These are phyloP conservation scores for Smithornis capensis DNA, from an alignment of 2,113 vertebrate species.

Conservation along the genomic window DNA sequence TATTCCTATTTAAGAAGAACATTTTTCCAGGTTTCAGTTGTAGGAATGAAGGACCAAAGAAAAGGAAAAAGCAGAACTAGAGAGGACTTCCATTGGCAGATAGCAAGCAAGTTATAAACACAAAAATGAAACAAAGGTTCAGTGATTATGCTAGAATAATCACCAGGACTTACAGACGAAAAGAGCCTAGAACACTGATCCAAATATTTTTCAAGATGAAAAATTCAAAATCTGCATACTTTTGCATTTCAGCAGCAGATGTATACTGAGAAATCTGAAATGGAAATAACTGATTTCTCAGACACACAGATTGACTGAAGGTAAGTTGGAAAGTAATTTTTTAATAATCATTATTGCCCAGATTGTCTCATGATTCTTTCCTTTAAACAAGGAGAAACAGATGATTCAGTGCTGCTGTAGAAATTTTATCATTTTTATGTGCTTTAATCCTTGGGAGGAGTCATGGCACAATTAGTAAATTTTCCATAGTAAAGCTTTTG, in stretches of 20 bases:
- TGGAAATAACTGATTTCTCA: background rate
- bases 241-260: background rate
- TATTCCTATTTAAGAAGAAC: background rate
- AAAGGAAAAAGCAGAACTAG: background rate
- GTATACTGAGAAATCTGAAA: background rate
- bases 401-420: background rate
- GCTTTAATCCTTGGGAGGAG: background rate
- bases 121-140: background rate
- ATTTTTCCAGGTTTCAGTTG: background rate
- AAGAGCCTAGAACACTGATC: background rate
- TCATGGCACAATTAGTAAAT: background rate
- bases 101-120: background rate
- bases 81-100: background rate
- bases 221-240: background rate
- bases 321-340: background rate
- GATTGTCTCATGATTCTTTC: background rate
- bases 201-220: background rate
- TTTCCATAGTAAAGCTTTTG: background rate
- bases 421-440: background rate
- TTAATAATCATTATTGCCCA: background rate
- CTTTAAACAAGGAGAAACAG: background rate
- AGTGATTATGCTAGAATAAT: background rate
- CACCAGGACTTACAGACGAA: background rate
- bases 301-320: background rate
- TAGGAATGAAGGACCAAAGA: background rate